Conservation (phyloP, 2,797 vertebrate genomes). For the Capromys pilorides region DNA sequence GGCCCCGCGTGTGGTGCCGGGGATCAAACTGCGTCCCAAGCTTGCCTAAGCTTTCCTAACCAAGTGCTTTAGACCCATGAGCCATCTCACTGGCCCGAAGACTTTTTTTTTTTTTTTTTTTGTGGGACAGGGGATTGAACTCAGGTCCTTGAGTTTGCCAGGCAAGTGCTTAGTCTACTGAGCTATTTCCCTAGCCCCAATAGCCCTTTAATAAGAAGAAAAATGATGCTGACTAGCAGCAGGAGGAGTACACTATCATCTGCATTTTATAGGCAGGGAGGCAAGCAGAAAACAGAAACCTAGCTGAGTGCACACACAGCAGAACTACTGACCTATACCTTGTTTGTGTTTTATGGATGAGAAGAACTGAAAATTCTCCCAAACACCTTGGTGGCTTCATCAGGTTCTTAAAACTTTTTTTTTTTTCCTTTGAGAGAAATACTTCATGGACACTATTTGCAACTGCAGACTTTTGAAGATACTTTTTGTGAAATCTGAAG, state of each 20-base stretch:
- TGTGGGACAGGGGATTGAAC: too few species aligned
- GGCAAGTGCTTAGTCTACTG: too few species aligned
- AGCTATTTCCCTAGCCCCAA: too few species aligned
- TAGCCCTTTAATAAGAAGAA: background rate
- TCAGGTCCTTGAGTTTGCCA: too few species aligned
- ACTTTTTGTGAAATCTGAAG: background rate
- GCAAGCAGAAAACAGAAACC: background rate
- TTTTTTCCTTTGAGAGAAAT: conserved; percentile 31
- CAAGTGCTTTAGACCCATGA: too few species aligned
- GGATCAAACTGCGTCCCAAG: too few species aligned
- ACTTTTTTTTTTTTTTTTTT: too few species aligned
- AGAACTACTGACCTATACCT: background rate
- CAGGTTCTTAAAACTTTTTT: background rate
- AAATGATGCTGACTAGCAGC: background rate
- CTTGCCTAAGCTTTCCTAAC: too few species aligned
- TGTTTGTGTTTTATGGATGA: background rate
- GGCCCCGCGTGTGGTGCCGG: too few species aligned
- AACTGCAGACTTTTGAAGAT: background rate
- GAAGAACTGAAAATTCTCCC: background rate
- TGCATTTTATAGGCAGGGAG: background rate
- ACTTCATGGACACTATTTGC: background rate
- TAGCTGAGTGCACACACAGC: background rate
- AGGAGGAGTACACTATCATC: background rate
- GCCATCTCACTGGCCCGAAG: too few species aligned
- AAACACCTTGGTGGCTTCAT: background rate